phyloP scores from a whole-genome alignment of 2,113 vertebrate genomes.

The Rhizomys pruinosus region DNA sequence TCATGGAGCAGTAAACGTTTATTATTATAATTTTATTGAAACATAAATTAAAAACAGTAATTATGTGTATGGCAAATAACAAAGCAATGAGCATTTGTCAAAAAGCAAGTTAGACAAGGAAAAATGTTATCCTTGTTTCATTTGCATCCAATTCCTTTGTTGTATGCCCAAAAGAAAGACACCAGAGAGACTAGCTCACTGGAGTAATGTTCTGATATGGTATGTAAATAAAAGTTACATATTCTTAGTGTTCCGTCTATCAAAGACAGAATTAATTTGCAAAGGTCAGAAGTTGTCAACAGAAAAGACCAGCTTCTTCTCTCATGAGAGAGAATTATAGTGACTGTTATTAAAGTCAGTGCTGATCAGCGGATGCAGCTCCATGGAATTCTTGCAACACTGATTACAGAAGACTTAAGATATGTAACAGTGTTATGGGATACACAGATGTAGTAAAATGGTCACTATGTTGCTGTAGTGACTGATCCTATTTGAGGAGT shows the following conservation, averaged over 20 bases:
- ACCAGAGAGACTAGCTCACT: constrained; percentile 4
- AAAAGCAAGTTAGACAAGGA: constrained; percentile 81
- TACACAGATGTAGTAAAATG: not conserved
- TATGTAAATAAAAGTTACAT: constrained; percentile 25
- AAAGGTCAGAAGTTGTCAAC: constrained; percentile 43
- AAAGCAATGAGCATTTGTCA: constrained; percentile 85
- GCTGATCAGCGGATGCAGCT: not conserved
- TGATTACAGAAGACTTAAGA: not conserved
- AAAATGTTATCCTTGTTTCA: constrained; percentile 73
- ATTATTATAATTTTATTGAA: constrained; percentile 88
- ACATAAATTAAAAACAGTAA: constrained; percentile 90
- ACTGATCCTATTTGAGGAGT: not conserved
- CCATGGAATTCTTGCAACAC: not conserved
- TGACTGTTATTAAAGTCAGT: constrained; percentile 16
- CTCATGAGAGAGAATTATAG: not conserved
- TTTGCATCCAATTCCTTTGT: constrained; percentile 74
- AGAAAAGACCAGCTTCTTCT: constrained; percentile 10
- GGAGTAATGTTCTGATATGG: constrained; percentile 26
- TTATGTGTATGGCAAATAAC: constrained; percentile 84
- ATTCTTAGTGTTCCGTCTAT: constrained; percentile 17
- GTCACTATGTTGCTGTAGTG: not conserved
- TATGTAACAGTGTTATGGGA: no score
- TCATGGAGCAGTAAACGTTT: constrained; percentile 88
- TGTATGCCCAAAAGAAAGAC: constrained; percentile 53
- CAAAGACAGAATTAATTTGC: constrained; percentile 53